These are phyloP conservation scores for Empis stercorea DNA, from an alignment of 2,888 invertebrate genomes.

Conservation along the genomic window DNA sequence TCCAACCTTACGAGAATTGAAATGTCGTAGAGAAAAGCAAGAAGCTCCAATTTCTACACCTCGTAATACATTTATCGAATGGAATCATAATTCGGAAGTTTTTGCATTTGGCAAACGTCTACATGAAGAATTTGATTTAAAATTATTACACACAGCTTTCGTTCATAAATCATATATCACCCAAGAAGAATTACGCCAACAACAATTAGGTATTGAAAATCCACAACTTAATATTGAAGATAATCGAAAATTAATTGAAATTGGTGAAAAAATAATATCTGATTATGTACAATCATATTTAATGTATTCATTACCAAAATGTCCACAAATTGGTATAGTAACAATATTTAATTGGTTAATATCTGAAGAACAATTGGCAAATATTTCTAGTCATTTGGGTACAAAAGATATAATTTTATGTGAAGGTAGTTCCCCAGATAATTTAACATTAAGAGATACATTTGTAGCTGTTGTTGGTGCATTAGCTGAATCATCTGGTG, in stretches of 20 bases:
- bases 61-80: constrained; percentile 58
- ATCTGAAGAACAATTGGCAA: constrained; percentile 50
- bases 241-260: constrained; percentile 53
- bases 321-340: constrained; percentile 64
- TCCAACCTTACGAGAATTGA: constrained; percentile 52
- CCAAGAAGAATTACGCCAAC: constrained; percentile 53
- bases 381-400: constrained; percentile 64
- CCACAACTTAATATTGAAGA: constrained; percentile 44
- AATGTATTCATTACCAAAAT: constrained; percentile 51
- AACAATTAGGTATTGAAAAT: constrained; percentile 53
- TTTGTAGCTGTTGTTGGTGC: constrained; percentile 75
- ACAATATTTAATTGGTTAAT: constrained; percentile 53
- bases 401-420: constrained; percentile 69
- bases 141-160: constrained; percentile 61
- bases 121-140: constrained; percentile 65
- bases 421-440: constrained; percentile 50
- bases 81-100: constrained; percentile 80
- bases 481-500: constrained; percentile 51
- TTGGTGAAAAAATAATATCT: constrained; percentile 54
- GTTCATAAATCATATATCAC: constrained; percentile 66
- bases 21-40: constrained; percentile 43
- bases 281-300: constrained; percentile 55
- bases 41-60: constrained; percentile 42
- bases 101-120: constrained; percentile 78
- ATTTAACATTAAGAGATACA: constrained; percentile 46